Base-by-base conservation (phyloP, 2,888 invertebrate genomes). In the Clostera curtula region DNA sequence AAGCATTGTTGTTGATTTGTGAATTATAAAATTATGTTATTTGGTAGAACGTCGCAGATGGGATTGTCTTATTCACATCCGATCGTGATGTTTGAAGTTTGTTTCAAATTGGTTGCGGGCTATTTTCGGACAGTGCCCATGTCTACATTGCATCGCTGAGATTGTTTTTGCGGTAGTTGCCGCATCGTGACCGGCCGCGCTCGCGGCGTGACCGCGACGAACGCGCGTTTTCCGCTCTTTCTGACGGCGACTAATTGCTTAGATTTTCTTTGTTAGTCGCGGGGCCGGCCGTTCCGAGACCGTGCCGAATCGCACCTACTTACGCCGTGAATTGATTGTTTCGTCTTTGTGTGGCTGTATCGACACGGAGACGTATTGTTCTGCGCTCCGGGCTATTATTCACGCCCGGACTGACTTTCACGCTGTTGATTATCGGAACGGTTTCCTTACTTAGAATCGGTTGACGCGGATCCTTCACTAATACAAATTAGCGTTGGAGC, bases 171-270 rank as follows among this genome's bases (percentile, higher is more conserved):
- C 43, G 30, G 42, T 34, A 34, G 73, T 72, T 75, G 56, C 57
- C 48, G 66, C 62, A 52, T 44, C 64, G 64, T 57, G 55, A 47
- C 50, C 56, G 62, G 35, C n/a, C n/a, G n/a, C n/a, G n/a, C n/a
- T n/a, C n/a, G n/a, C 65, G 59, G 60, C 76, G 74, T 80, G 82
- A 82, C 82, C 80, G 80, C 65, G 57, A 60, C 82, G 70, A 83
- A 83, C 70, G 61, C 79, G 73, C 62, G 82, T 83, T 80, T 83
- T 82, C 82, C 82, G 82, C 82, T 82, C 80, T 83, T 83, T 77
- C 82, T 71, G 76, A 71, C 79, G 80, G 71, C 82, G 82, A 80
- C 80, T 83, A 83, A 83, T 83, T 83, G 82, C 82, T 82, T 77
- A 79, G 79, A 80, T 82, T 82, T 83, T 75, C 82, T 80, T 82